Evolutionary conservation across 64 coral and sea anemone species (phyloP).

Genomic region (Trachythela sp.): DNA sequence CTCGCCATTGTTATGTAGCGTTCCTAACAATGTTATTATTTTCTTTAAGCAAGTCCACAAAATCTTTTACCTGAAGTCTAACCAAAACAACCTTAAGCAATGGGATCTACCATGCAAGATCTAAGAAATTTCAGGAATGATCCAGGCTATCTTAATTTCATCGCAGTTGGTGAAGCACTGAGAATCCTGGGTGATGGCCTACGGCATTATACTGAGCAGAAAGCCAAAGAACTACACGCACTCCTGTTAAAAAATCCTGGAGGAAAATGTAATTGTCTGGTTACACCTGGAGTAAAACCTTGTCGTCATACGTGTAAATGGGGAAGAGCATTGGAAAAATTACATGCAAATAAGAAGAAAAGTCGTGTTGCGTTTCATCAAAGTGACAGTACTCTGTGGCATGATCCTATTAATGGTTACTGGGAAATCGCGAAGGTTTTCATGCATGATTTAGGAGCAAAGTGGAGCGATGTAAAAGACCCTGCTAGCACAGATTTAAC

Average conservation of each 20-base stretch:
- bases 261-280: not conserved
- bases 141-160: not conserved
- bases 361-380: slow-evolving; percentile 7
- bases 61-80: too few species aligned
- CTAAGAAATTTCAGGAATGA: not conserved
- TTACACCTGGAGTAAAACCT: not conserved
- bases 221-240: not conserved
- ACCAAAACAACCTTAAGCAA: too few species aligned
- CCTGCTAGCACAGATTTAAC: slow-evolving; percentile 50
- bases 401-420: slow-evolving; percentile 37
- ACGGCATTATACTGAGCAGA: not conserved
- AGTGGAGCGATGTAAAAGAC: slow-evolving; percentile 25
- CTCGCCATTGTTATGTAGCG: too few species aligned
- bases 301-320: not conserved
- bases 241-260: not conserved
- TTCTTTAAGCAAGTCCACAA: too few species aligned
- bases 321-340: not conserved
- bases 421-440: slow-evolving; percentile 77
- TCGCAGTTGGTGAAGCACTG: not conserved
- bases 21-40: too few species aligned
- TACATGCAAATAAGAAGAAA: not conserved
- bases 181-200: not conserved
- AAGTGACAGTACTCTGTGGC: slow-evolving; percentile 58
- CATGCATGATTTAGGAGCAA: slow-evolving; percentile 62
- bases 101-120: not conserved